A percentile compares a stretch with the other conserved stretches of the same genome.
phyloP scores from a whole-genome alignment of 30 jellyfish, hydroid and myxozoan genomes.

The Hydra vulgaris region DNA sequence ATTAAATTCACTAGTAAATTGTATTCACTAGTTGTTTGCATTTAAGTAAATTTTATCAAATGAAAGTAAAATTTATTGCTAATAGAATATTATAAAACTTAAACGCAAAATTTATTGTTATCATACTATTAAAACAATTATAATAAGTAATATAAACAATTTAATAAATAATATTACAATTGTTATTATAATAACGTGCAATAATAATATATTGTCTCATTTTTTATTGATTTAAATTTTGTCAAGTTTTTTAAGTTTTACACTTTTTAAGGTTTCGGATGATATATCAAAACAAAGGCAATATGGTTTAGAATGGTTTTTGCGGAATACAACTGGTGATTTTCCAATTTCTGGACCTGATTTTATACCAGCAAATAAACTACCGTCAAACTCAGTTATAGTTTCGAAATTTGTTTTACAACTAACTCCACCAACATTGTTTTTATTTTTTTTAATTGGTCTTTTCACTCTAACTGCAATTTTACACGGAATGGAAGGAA shows the following conservation, averaged over 20 bases:
- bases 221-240: not conserved
- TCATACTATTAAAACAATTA: too few relatives aligned
- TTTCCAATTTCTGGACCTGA: not conserved
- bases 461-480: constrained; percentile 63
- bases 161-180: too few relatives aligned
- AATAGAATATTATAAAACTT: too few relatives aligned
- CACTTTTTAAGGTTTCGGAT: constrained; percentile 84
- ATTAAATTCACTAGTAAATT: too few relatives aligned
- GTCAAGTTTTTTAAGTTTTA: too few relatives aligned
- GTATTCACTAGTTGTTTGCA: too few relatives aligned
- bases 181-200: too few relatives aligned
- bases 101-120: too few relatives aligned
- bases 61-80: too few relatives aligned
- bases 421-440: constrained; percentile 78
- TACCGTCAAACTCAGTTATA: not conserved
- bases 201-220: too few relatives aligned
- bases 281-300: constrained; percentile 52
- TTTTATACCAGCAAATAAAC: not conserved
- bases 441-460: constrained; percentile 57
- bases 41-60: too few relatives aligned
- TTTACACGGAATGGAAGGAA: constrained; percentile 81
- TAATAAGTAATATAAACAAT: too few relatives aligned
- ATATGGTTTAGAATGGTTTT: constrained; percentile 14
- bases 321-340: constrained; percentile 8
- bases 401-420: constrained; percentile 5